phyloP scores from a whole-genome alignment of 2,113 vertebrate genomes.

The Taurulus bubalis region DNA sequence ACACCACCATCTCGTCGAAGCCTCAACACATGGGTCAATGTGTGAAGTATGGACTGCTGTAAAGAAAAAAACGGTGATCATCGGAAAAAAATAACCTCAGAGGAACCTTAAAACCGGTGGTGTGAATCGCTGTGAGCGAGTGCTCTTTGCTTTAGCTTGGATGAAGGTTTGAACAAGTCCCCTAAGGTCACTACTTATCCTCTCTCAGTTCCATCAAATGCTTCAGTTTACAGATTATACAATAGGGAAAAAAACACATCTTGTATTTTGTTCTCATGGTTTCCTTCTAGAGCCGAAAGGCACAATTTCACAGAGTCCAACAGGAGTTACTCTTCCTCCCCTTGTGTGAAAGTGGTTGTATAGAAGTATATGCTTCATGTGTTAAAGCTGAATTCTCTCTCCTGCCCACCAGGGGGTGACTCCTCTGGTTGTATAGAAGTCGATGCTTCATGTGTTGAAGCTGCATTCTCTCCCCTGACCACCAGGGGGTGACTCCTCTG shows the following conservation, averaged over 20 bases:
- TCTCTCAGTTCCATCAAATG: constrained; percentile 22
- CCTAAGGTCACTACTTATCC: constrained; percentile 16
- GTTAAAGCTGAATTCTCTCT: no score
- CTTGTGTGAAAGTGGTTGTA: neutral
- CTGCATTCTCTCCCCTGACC: no score
- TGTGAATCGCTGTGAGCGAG: constrained; percentile 41
- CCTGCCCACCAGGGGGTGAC: no score
- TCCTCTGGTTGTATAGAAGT: no score
- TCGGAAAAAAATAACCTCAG: constrained; percentile 40
- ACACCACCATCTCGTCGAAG: constrained; percentile 41
- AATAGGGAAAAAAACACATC: constrained; percentile 12
- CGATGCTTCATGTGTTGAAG: no score
- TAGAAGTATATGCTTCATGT: no score
- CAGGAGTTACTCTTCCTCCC: constrained; percentile 6
- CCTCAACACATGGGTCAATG: constrained; percentile 62
- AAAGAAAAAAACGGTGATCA: constrained; percentile 63
- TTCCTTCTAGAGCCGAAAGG: constrained; percentile 25
- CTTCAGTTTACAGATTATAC: constrained; percentile 8
- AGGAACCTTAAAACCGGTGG: constrained; percentile 48
- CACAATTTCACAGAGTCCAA: constrained; percentile 2
- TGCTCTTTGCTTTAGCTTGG: constrained; percentile 14
- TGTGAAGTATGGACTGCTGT: constrained; percentile 60
- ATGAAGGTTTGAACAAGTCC: constrained; percentile 51
- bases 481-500: no score
- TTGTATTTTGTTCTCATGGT: constrained; percentile 44